Evolutionary conservation across 2,113 vertebrate genomes (phyloP).

Genomic region (Saccopteryx leptura): DNA sequence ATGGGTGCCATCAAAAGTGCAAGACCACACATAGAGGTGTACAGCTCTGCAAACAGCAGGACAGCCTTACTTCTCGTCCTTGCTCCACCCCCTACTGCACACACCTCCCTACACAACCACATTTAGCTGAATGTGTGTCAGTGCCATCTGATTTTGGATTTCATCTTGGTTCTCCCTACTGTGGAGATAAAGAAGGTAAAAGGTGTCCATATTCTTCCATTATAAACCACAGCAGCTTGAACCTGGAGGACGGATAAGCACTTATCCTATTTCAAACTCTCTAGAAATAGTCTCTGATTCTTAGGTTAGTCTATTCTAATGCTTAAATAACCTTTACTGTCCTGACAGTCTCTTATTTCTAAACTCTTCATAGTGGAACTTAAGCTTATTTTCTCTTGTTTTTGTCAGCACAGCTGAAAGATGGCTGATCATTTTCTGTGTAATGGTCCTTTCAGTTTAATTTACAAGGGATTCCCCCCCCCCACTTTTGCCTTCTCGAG

Average conservation of each 20-base stretch:
- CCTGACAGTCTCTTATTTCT: not conserved
- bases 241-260: not conserved
- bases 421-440: not conserved
- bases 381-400: not conserved
- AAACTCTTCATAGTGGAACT: not conserved
- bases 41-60: not conserved
- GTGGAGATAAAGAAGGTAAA: not conserved
- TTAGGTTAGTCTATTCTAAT: not conserved
- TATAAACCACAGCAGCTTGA: not conserved
- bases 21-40: fast-evolving
- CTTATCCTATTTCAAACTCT: not conserved
- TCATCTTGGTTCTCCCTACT: not conserved
- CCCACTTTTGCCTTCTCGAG: not conserved
- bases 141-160: not conserved
- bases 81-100: fast-evolving
- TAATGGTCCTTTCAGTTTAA: not conserved
- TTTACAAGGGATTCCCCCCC: not conserved
- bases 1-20: not conserved
- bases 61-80: no score
- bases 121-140: not conserved
- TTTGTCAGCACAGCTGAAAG: not conserved
- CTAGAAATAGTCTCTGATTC: not conserved
- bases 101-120: fast-evolving
- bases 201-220: not conserved
- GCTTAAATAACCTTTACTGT: not conserved